A percentile compares a stretch with the other conserved stretches of the same genome.
Evolutionary conservation across 2,113 vertebrate genomes (phyloP).

Genomic region (Ia io): DNA sequence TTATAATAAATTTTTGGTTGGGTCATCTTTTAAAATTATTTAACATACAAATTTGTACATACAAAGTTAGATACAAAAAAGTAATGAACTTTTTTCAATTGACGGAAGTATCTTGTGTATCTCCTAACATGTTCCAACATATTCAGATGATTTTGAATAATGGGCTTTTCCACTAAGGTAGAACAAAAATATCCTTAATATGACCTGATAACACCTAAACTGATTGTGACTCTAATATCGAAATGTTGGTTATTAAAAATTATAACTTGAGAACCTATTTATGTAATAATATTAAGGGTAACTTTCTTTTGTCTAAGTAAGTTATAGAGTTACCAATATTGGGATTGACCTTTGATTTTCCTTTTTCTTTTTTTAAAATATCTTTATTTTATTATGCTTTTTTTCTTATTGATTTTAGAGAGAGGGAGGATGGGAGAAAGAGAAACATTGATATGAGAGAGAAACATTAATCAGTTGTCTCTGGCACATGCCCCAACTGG

Average conservation of each 20-base stretch:
- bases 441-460: neutral
- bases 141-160: neutral
- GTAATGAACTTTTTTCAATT: neutral
- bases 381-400: no score
- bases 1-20: neutral
- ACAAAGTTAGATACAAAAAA: neutral
- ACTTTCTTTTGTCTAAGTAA: neutral
- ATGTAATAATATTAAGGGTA: neutral
- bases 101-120: neutral
- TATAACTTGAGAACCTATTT: neutral
- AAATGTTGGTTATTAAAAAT: neutral
- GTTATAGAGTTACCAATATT: neutral
- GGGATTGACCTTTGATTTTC: neutral
- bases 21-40: neutral
- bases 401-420: neutral
- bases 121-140: neutral
- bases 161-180: neutral
- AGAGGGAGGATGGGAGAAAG: neutral
- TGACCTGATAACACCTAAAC: neutral
- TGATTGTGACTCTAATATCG: neutral
- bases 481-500: neutral
- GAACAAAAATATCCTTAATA: neutral
- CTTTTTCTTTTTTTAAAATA: no score
- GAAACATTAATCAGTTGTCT: neutral
- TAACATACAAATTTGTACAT: neutral